Base-by-base conservation (phyloP, 1,140 invertebrate genomes). In the Euura lappo region DNA sequence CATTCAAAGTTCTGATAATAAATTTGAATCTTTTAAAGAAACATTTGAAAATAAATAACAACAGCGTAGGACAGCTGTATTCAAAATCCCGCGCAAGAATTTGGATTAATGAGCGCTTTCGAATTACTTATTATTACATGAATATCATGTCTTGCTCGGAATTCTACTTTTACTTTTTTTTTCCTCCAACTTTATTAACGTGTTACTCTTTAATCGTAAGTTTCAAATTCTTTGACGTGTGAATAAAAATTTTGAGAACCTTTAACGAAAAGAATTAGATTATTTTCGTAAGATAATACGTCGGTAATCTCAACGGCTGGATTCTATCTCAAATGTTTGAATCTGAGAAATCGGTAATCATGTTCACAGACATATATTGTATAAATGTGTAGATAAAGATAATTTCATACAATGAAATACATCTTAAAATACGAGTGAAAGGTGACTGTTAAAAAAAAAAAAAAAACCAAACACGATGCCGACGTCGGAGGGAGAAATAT, bases 1-100 rank as follows among this genome's bases (percentile, higher is more conserved):
- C 28, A 28, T 28, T 28, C 28, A 28, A 28, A 28, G 28, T 28
- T 28, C 28, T 69, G 6, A 44, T 60, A 60, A 60, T 60, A n/a
- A 11, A 11, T n/a, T 60, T 60, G 13, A 73, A 71, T 45, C 64
- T 43, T 64, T 44, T 28, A n/a, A 66, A 28, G n/a, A 44, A 42
- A 42, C 68, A 76, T 28, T 7, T 70, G 72, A 70, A 28, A 47
- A 60, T 46, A 72, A n/a, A 71, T 64, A 69, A 73, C 66, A 28
- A 28, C 28, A 28, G 28, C 28, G 28, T 28, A 28, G 28, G 28
- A 28, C 28, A 28, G 28, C 28, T 28, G 28, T 28, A 28, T 28
- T 28, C 28, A 28, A 28, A 28, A 28, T 0, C 0, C 28, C 28
- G 28, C 28, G 28, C 28, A 28, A 28, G 28, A 28, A 28, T 28